Evolutionary conservation across 2,888 invertebrate genomes (phyloP), one percentile per base, ranked within the genome.

Genomic region (Tolmerus cingulatus): DNA sequence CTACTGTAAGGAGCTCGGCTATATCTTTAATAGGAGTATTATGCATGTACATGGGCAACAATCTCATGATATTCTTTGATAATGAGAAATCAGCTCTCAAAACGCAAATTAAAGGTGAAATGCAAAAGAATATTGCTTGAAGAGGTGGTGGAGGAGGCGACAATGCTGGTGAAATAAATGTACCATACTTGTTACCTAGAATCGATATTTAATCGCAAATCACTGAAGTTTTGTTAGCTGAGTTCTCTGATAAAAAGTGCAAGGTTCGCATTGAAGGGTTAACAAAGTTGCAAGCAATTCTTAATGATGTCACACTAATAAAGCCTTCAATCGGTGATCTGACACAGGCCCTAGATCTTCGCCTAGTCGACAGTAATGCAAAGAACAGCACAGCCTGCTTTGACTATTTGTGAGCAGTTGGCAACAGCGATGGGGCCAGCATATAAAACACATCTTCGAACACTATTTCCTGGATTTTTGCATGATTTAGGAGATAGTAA

Each of bases 181-280:
- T 94, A 5, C 95, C 95, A 37, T 98, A 98, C 93, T 93, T 95
- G 23, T 92, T 97, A 9, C 95, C 97, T 0, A 93, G 97, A 74
- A 95, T 95, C 1, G 98, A 98, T 91, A 96, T 98, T 89, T 96
- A 97, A 87, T 94, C 95, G 4, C 96, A 96, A 90, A 96, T 98
- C 88, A 97, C 97, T 0, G 97, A 97, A 89, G 93, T 95, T 0
- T 93, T 98, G 0, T 92, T 98, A 3, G 95, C 94, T 8, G 97
- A 98, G 92, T 94, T 98, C 89, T 94, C 95, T 30, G 97, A 98
- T 92, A 98, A 97, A 92, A 97, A 97, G 93, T 99, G 98, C 98
- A 98, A 98, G 94, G 92, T 93, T 0, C 93, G 94, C 74, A 94
- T 93, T 89, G 94, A 94, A 90, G 93, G 94, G 2, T 90, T 94